phyloP scores from a whole-genome alignment of 2,888 invertebrate species.

The Aphodius granarius region DNA sequence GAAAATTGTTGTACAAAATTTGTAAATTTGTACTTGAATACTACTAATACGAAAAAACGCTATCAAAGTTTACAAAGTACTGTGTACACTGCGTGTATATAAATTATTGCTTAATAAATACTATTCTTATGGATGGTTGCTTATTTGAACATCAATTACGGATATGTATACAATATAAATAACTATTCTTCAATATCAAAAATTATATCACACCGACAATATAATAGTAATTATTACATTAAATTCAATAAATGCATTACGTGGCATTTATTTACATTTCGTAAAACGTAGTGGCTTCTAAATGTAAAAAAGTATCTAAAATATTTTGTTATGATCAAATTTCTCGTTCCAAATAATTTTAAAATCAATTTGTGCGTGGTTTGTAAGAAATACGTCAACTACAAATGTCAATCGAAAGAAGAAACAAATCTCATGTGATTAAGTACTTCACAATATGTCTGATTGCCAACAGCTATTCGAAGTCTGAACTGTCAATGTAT shows the following conservation, averaged over 20 bases:
- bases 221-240: neutral
- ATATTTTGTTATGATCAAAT: neutral
- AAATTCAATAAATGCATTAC: neutral
- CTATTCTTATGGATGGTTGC: neutral
- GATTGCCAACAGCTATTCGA: no score
- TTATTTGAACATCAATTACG: neutral
- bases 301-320: no score
- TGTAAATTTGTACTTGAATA: neutral
- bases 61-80: neutral
- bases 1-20: neutral
- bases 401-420: no score
- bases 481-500: no score
- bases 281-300: no score
- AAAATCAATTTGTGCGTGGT: no score
- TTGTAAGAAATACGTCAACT: no score
- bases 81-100: neutral
- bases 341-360: neutral
- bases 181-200: neutral
- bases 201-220: neutral
- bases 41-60: neutral
- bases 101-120: neutral
- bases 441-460: no score
- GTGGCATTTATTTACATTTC: neutral
- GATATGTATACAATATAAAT: neutral
- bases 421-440: no score